Base-by-base conservation (phyloP, 1,140 invertebrate species). In the Caenorhabditis briggsae region DNA sequence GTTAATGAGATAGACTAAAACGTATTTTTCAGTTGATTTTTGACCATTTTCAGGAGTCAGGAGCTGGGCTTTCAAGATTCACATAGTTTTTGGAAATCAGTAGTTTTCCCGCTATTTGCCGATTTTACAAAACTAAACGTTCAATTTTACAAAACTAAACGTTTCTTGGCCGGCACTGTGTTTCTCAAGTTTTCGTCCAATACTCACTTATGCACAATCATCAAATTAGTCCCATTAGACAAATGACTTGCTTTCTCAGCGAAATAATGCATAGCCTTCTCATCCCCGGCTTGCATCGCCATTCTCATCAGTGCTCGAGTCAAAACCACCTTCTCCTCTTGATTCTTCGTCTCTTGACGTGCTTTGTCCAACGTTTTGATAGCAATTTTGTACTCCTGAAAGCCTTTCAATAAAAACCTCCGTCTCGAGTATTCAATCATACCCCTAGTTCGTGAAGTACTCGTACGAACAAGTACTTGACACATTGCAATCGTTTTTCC, bases 401-500 rank as follows among this genome's bases (percentile, higher is more conserved):
- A 50, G 5, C 18, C 9, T 11, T 5, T 58, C 18, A 8, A 20
- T 41, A n/a, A n/a, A n/a, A n/a, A n/a, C n/a, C 12, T 41, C 9
- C 11, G 5, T 7, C 2, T 25, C 6, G 14, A n/a, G 41, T 11
- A 25, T 87, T 12, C 9, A 14, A 50, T 18, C 85, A 9, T 64
- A 83, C 85, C 20, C 82, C 82, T 33, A 89, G 50, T n/a, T 61
- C 55, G 70, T 84, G 88, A 12, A 89, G 70, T 5, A 88, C 41
- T 83, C 88, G 20, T n/a, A 86, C 85, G 65, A 87, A 48, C 12
- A 87, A 41, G 18, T 83, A 70, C 48, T 87, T 84, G 23, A 89
- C 88, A 50, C 82, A 61, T 56, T 90, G 82, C 33, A 89, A 58
- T 23, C 88, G 46, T 70, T 86, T 83, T 43, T 89, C 65, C 88